Evolutionary conservation across 2,113 vertebrate genomes (phyloP).

Genomic region (Takifugu bimaculatus): DNA sequence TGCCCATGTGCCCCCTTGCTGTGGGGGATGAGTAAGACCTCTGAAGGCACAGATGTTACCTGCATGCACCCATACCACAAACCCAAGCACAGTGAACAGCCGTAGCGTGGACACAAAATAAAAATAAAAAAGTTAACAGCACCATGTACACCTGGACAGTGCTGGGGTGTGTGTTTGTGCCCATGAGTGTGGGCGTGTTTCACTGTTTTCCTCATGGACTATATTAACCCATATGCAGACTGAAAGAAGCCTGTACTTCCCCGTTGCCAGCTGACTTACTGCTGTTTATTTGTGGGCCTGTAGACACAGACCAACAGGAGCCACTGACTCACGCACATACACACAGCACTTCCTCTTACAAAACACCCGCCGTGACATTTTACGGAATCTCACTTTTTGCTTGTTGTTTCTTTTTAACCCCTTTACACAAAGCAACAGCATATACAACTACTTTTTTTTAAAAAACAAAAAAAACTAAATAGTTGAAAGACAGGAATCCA

Average conservation of each 20-base stretch:
- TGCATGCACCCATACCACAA: constrained; percentile 15
- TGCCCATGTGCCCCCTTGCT: constrained; percentile 38
- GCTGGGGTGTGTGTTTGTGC: constrained; percentile 14
- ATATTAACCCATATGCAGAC: constrained; percentile 64
- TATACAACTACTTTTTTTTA: neutral
- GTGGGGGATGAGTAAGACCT: constrained; percentile 17
- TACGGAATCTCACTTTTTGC: constrained; percentile 33
- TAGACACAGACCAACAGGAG: constrained; percentile 76
- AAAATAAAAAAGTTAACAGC: constrained; percentile 10
- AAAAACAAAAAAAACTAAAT: neutral
- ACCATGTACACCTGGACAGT: constrained; percentile 32
- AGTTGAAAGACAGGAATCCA: neutral
- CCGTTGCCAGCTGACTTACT: constrained; percentile 70
- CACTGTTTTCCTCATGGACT: constrained; percentile 73
- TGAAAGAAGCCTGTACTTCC: constrained; percentile 62
- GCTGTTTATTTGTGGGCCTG: constrained; percentile 74
- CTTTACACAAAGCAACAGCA: constrained; percentile 13
- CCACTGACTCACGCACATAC: constrained; percentile 59
- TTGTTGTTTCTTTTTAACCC: constrained; percentile 37
- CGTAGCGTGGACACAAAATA: constrained; percentile 16
- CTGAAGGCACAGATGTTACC: constrained; percentile 37
- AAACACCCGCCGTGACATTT: constrained; percentile 32
- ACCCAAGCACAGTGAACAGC: constrained; percentile 12
- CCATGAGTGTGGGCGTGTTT: constrained; percentile 36
- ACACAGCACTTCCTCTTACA: constrained; percentile 20